phyloP scores from a whole-genome alignment of 2,797 vertebrate genomes.

The Periparus ater region DNA sequence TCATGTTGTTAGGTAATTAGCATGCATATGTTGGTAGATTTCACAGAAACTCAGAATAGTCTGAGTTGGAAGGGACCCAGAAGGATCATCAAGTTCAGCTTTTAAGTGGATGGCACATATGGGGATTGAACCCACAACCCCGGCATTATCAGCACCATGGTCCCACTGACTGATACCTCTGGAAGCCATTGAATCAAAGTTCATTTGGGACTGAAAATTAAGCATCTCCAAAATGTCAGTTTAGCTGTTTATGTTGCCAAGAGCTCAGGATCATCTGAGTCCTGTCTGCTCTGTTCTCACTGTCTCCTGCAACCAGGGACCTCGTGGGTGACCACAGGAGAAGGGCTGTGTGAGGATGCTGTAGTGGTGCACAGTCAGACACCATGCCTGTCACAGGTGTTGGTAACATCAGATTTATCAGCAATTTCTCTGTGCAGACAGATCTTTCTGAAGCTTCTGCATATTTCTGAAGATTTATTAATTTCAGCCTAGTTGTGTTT shows the following conservation, averaged over 20 bases:
- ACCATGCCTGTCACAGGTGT: rapidly evolving
- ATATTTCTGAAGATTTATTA: not conserved
- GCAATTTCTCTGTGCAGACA: not conserved
- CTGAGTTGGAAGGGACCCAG: not conserved
- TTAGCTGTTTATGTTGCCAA: not conserved
- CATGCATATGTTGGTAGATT: not conserved
- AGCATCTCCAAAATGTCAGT: not conserved
- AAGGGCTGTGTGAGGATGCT: not conserved
- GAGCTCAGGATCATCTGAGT: not conserved
- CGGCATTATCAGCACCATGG: not conserved
- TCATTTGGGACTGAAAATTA: not conserved
- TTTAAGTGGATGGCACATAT: not conserved
- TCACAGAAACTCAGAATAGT: not conserved
- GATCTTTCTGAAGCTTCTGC: not conserved
- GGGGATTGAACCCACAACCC: not conserved
- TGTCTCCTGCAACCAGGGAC: not conserved
- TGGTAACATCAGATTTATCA: not conserved
- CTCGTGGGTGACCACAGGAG: not conserved
- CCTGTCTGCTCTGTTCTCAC: not conserved
- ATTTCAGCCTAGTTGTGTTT: not conserved
- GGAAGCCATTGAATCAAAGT: not conserved
- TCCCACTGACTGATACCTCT: not conserved
- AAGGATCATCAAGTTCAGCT: not conserved
- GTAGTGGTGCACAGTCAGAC: not conserved
- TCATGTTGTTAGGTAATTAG: not conserved